These are phyloP conservation scores for Carcharodon carcharias DNA, from an alignment of 2,797 vertebrate species.

Conservation along the genomic window DNA sequence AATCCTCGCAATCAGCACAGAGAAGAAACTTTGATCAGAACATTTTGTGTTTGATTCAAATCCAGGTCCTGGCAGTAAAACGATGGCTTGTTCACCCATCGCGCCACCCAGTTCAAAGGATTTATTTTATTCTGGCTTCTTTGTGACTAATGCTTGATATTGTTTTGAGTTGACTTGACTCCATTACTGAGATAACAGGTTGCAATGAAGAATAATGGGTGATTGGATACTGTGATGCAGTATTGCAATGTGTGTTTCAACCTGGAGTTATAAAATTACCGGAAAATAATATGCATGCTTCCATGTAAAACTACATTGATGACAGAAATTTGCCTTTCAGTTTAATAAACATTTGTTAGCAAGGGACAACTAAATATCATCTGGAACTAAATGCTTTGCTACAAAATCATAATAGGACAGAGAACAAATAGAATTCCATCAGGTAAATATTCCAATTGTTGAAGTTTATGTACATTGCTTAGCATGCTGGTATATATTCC, in stretches of 20 bases:
- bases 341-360: constrained; percentile 4
- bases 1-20: neutral
- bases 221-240: neutral
- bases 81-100: neutral
- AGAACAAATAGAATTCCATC: neutral
- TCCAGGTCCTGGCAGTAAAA: neutral
- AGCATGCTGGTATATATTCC: neutral
- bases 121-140: neutral
- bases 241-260: neutral
- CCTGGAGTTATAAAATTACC: constrained; percentile 25
- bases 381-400: neutral
- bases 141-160: neutral
- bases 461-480: neutral
- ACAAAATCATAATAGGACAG: neutral
- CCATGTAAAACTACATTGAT: neutral
- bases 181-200: neutral
- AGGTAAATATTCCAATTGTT: neutral
- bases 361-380: neutral
- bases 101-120: neutral
- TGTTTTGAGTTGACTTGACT: constrained; percentile 9
- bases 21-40: neutral
- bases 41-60: constrained; percentile 13
- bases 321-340: neutral
- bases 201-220: neutral
- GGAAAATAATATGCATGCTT: neutral